Percentiles rank a stretch among this genome's conserved stretches.
Conservation (phyloP, 2,797 vertebrate species). For the Acrossocheilus fasciatus region DNA sequence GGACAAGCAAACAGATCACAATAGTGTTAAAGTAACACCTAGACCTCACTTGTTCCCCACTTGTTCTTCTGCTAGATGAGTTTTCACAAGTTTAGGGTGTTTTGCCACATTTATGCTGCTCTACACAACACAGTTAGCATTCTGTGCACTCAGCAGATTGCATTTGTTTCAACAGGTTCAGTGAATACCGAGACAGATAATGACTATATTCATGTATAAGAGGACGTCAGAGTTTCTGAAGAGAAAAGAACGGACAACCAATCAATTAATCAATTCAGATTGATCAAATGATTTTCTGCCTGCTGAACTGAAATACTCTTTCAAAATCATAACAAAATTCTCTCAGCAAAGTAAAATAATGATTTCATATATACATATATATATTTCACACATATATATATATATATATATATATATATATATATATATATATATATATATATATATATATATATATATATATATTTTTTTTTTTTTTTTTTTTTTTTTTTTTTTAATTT, state of each 20-base stretch:
- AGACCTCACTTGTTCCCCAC: not conserved
- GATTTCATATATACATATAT: too few species aligned
- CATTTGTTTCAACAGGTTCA: conserved; percentile 10
- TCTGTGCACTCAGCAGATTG: not conserved
- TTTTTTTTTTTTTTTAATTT: too few species aligned
- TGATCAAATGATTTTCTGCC: not conserved
- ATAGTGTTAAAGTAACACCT: not conserved
- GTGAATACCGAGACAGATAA: not conserved
- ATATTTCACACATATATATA: too few species aligned
- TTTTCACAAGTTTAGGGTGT: not conserved
- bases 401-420: too few species aligned
- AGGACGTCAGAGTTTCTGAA: not conserved
- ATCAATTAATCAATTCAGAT: not conserved
- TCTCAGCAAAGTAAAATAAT: too few species aligned
- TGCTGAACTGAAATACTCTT: not conserved
- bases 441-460: too few species aligned
- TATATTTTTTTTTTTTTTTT: too few species aligned
- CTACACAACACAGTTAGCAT: not conserved
- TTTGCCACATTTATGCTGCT: not conserved
- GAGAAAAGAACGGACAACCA: not conserved
- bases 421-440: too few species aligned
- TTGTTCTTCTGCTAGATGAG: not conserved
- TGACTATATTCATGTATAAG: not conserved
- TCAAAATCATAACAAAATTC: not conserved
- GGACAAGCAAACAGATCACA: not conserved